Evolutionary conservation across 2,113 vertebrate species (phyloP), one percentile per base, ranked within the genome.

Genomic region (Taurulus bubalis): DNA sequence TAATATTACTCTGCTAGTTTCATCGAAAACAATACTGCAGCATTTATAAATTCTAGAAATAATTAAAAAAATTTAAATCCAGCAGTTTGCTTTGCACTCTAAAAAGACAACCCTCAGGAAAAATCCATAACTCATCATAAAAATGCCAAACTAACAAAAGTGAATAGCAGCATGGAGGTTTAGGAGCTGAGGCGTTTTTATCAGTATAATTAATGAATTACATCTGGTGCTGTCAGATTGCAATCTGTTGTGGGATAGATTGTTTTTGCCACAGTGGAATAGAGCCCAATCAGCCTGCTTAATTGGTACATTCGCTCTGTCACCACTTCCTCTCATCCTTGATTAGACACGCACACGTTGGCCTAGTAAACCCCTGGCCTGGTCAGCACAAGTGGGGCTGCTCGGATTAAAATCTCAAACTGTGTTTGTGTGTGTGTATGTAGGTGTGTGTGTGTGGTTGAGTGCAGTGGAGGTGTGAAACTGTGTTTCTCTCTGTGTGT

Each of bases 141-240:
- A 90, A 87, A 83, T 22, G 71, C 69, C 90, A 94, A 87, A 89
- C 80, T 83, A 90, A 89, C 91, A 92, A 87, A 93, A 86, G 91
- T 80, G 82, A 84, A 87, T 71, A 79, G 82, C 74, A 65, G 79
- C 85, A 67, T 75, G 78, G 71, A 67, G 82, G 76, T 91, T 90
- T 89, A 87, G 69, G 79, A 91, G 89, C 85, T 83, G 83, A 83
- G 74, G 71, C 69, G 42, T 88, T 94, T 94, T 94, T 91, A 93
- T 94, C 93, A 86, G 90, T 87, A 77, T 93, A 95, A 94, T 94
- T 94, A 94, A 94, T 94, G 90, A 93, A 94, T 90, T 94, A 94
- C 94, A 95, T 94, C 95, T 95, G 94, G 86, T 91, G 90, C 94
- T 94, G 94, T 95, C 94, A 94, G 93, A 90, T 89, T 91, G 92